phyloP scores from a whole-genome alignment of 2,888 invertebrate genomes.

The Cephus pygmeus region DNA sequence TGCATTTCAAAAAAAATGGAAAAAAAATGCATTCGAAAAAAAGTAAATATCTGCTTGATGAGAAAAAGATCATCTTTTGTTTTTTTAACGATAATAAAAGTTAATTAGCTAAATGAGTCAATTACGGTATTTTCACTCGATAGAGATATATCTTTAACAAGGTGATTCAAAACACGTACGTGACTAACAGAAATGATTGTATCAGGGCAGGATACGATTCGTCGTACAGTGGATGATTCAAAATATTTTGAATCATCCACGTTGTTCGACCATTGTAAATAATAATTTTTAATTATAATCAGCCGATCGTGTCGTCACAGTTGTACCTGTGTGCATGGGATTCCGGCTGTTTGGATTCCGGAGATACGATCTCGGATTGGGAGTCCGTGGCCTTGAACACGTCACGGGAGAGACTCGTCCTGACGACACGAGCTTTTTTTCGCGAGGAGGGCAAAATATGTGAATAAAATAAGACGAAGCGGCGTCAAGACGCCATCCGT shows the following conservation, averaged over 20 bases:
- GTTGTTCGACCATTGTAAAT: background rate
- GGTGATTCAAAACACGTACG: background rate
- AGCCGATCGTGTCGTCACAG: background rate
- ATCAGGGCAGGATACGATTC: background rate
- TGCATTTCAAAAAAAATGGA: no score
- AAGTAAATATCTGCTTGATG: background rate
- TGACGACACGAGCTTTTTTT: conserved; percentile 32
- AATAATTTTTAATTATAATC: background rate
- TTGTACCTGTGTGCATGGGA: background rate
- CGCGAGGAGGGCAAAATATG: conserved; percentile 14
- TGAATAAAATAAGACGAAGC: conserved; percentile 32
- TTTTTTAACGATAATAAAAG: background rate
- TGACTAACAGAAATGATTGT: background rate
- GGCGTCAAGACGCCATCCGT: conserved; percentile 37
- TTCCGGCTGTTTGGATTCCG: background rate
- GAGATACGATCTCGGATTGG: background rate
- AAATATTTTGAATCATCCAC: background rate
- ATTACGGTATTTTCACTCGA: background rate
- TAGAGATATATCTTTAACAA: background rate
- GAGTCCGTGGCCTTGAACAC: conserved; percentile 12
- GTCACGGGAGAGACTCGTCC: conserved; percentile 24
- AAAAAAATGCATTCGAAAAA: no score
- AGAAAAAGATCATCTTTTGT: background rate
- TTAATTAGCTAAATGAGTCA: background rate
- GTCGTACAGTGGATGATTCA: background rate